Base-by-base conservation (phyloP, 2,113 vertebrate species). In the Psophia crepitans region DNA sequence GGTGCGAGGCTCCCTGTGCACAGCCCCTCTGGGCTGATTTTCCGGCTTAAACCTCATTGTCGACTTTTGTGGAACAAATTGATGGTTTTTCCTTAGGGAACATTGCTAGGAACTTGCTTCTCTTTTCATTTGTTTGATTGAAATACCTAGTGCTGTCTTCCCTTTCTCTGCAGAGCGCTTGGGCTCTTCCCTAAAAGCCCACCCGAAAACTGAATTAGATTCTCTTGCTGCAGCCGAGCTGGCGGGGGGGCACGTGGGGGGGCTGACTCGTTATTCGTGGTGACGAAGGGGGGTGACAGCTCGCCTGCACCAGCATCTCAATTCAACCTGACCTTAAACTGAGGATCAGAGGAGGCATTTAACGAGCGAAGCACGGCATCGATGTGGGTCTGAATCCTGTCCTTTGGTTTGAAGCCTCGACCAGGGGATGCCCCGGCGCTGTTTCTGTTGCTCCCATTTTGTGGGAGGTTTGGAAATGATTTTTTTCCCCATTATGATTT, bases 351-450 rank as follows among this genome's bases (percentile, higher is more conserved):
- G 30, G 27, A 23, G 39, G 68, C 61, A 27, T 63, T 74, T 69
- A 51, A 44, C 0, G 11, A 49, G 60, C 0, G 1, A 74, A 39
- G 39, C 20, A 1, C 1, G 2, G 20, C 26, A 20, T 41, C 0
- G 3, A 6, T 33, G 13, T 23, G 28, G 0, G 7, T 23, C 87
- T 1, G 3, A 23, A 39, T 39, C 75, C 41, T 4, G 0, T 39
- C 43, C 15, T 54, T 23, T 21, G 4, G 22, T 41, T 48, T 35
- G 18, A 33, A 39, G 12, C 27, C 58, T 39, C n/a, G 43, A 4
- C 49, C 0, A 2, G 21, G 46, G 23, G 35, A 8, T 26, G 12
- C n/a, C 58, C 78, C 0, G 3, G 27, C 32, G 71, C 60, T 57
- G 27, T 10, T 90, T 54, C 53, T 71, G 60, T 3, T 3, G 37